phyloP scores from a whole-genome alignment of 2,888 invertebrate species.

The Drosophila niveifrons region DNA sequence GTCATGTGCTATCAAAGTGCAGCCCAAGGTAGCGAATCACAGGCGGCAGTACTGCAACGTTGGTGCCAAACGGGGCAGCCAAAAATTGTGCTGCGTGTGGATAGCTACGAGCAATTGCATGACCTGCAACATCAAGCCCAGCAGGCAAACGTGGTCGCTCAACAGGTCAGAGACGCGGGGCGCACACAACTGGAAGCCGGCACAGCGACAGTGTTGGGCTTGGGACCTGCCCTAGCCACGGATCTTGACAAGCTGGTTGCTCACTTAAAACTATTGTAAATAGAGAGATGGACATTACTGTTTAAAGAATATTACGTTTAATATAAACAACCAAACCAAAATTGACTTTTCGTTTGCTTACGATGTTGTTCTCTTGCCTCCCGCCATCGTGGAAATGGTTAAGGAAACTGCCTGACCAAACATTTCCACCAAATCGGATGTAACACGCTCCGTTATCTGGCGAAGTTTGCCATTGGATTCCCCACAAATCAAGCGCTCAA shows the following conservation, averaged over 20 bases:
- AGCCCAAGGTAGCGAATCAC: slow-evolving; percentile 62
- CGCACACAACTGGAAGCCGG: slow-evolving; percentile 90
- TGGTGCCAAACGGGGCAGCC: slow-evolving; percentile 91
- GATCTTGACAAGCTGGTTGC: slow-evolving; percentile 88
- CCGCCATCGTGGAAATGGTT: slow-evolving; percentile 80
- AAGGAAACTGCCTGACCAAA: slow-evolving; percentile 87
- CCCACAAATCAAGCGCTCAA: slow-evolving; percentile 89
- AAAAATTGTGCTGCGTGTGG: slow-evolving; percentile 90
- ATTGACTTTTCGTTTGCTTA: slow-evolving; percentile 7
- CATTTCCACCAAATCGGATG: slow-evolving; percentile 88
- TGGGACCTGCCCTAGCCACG: slow-evolving; percentile 89
- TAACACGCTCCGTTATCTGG: slow-evolving; percentile 89
- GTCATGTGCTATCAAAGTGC: slow-evolving; percentile 88
- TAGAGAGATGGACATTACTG: slow-evolving; percentile 4
- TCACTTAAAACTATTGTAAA: slow-evolving; percentile 88
- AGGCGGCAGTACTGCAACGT: slow-evolving; percentile 84
- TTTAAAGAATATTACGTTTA: slow-evolving; percentile 30
- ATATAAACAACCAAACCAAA: slow-evolving; percentile 23
- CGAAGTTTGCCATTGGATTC: slow-evolving; percentile 89
- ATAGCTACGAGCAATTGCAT: slow-evolving; percentile 86
- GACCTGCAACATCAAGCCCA: slow-evolving; percentile 86
- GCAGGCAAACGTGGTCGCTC: slow-evolving; percentile 86
- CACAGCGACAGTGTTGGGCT: slow-evolving; percentile 90
- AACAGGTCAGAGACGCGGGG: slow-evolving; percentile 90
- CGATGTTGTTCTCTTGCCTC: slow-evolving; percentile 42